Percentiles rank a stretch among this genome's conserved stretches.
Evolutionary conservation across 1,140 invertebrate species (phyloP).

Genomic region (Lasioglossum albipes): DNA sequence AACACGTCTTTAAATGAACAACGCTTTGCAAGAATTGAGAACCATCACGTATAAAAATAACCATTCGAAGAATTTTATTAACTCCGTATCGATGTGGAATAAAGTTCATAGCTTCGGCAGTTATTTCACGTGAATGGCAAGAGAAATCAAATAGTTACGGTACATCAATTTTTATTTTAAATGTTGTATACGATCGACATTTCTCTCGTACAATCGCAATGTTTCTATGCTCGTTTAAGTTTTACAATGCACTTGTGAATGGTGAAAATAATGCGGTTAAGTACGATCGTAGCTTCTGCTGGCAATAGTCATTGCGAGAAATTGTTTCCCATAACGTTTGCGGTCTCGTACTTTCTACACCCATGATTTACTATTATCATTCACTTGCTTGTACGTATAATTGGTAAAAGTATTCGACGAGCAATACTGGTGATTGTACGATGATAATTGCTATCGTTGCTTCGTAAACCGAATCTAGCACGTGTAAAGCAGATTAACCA

Average conservation of each 20-base stretch:
- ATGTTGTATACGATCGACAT: background rate
- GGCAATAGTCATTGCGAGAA: background rate
- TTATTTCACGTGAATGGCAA: too few relatives aligned
- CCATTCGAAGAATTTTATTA: too few relatives aligned
- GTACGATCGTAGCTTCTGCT: background rate
- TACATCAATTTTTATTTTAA: background rate
- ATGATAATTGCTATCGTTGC: background rate
- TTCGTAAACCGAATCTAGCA: background rate
- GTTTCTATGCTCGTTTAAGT: background rate
- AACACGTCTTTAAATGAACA: background rate
- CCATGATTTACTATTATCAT: background rate
- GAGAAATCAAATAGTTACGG: background rate
- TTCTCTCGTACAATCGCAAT: constrained; percentile 6
- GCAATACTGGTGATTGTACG: too few relatives aligned
- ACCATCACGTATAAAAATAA: too few relatives aligned
- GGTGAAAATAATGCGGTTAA: constrained; percentile 12
- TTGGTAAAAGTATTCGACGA: background rate
- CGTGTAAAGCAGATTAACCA: background rate
- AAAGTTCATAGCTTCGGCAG: too few relatives aligned
- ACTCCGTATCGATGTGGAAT: too few relatives aligned
- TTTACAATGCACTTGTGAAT: background rate
- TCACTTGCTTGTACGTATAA: background rate
- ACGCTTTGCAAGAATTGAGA: too few relatives aligned
- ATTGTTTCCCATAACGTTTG: background rate
- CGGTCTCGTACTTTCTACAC: background rate